These are phyloP conservation scores for Plectropomus leopardus DNA, from an alignment of 2,113 vertebrate species.

Conservation along the genomic window DNA sequence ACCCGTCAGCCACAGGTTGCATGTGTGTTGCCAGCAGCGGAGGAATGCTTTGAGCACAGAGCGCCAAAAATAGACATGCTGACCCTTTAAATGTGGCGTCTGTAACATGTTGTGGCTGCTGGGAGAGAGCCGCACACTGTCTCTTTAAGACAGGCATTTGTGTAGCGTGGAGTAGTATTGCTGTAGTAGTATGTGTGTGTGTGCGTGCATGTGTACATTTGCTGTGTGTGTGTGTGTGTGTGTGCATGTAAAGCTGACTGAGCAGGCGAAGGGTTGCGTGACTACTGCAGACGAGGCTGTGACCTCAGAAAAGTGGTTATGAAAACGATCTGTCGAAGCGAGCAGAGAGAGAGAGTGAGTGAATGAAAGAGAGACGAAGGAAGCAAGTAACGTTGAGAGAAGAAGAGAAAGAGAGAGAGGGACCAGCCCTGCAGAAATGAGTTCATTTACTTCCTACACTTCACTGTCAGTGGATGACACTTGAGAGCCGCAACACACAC, in stretches of 20 bases:
- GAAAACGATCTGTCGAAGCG: constrained; percentile 90
- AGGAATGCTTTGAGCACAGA: constrained; percentile 49
- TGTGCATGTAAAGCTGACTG: constrained; percentile 77
- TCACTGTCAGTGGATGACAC: constrained; percentile 33
- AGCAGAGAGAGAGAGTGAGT: constrained; percentile 80
- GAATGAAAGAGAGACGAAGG: constrained; percentile 75
- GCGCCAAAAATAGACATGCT: constrained; percentile 79
- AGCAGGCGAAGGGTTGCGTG: constrained; percentile 90
- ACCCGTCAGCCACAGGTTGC: constrained; percentile 70
- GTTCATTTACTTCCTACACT: constrained; percentile 65
- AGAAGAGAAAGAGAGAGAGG: constrained; percentile 81
- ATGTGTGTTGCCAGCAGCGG: constrained; percentile 40
- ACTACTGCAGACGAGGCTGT: constrained; percentile 90
- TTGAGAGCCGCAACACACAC: constrained; percentile 15
- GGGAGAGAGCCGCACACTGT: constrained; percentile 66
- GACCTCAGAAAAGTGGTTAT: constrained; percentile 93
- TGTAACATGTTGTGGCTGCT: constrained; percentile 72
- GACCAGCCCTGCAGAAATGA: constrained; percentile 86
- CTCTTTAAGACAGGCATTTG: constrained; percentile 81
- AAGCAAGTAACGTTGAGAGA: constrained; percentile 72
- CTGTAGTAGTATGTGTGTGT: constrained; percentile 47
- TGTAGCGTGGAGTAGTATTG: constrained; percentile 69
- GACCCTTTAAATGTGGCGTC: constrained; percentile 69
- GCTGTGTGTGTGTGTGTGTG: constrained; percentile 51
- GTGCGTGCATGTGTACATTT: constrained; percentile 18